Percentiles rank a stretch among this genome's conserved stretches.
These are phyloP conservation scores for Lasioglossum pauxillum DNA, from an alignment of 2,888 invertebrate species.

Conservation along the genomic window DNA sequence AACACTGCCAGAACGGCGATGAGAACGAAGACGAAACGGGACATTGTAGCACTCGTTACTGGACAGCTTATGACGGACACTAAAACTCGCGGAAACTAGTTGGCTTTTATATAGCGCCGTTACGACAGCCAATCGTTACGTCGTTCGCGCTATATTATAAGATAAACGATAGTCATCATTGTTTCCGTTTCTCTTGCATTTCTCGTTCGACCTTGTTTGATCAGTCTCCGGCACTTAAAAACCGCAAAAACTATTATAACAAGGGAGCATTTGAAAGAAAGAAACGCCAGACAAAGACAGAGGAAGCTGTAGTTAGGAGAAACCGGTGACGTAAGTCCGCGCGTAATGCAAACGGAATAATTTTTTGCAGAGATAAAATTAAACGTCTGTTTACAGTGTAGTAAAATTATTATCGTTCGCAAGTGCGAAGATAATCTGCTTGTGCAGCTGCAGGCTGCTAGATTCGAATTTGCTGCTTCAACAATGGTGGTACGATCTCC, in stretches of 20 bases:
- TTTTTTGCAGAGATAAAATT: neutral
- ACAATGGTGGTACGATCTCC: neutral
- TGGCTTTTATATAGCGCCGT: constrained; percentile 35
- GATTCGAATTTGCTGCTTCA: neutral
- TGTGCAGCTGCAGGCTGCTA: neutral
- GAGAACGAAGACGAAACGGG: constrained; percentile 19
- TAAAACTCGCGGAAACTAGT: neutral
- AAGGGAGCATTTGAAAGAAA: neutral
- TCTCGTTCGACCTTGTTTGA: neutral
- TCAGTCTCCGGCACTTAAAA: neutral
- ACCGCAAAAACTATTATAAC: neutral
- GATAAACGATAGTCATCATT: no score
- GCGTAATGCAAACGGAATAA: neutral
- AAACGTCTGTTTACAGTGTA: neutral
- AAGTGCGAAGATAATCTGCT: neutral
- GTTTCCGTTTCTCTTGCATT: neutral
- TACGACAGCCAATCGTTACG: neutral
- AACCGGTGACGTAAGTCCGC: neutral
- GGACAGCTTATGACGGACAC: constrained; percentile 1
- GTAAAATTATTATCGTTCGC: neutral
- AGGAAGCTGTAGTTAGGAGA: neutral
- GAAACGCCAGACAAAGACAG: neutral
- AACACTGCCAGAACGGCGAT: constrained; percentile 33
- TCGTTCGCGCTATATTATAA: neutral
- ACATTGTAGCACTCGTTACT: constrained; percentile 28